Base-by-base conservation (phyloP, 2,888 invertebrate genomes). In the Endotricha flammealis region DNA sequence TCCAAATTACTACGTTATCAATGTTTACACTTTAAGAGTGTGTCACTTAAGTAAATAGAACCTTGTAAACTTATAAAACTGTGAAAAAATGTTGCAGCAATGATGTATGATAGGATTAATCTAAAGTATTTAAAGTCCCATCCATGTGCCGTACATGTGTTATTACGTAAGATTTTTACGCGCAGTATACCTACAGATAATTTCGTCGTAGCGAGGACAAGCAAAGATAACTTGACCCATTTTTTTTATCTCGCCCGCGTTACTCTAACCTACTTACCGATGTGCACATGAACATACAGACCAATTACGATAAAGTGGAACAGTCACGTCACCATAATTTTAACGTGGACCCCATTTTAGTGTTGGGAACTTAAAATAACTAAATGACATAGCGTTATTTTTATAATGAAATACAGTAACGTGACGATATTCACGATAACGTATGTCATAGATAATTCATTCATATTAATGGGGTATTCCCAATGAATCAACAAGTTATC, bases 221-320 rank as follows among this genome's bases (percentile, higher is more conserved):
- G 62, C 64, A 54, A 79, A 83, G 86, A 86, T 85, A 82, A 82
- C 85, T 86, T 86, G 86, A 85, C 86, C 86, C 66, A 86, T 86
- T 81, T 86, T 81, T 81, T 86, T 85, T 86, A 85, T 83, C 82
- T 81, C 68, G 61, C 69, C 68, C 68, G 64, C 69, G 73, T 71
- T 66, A 74, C 71, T 78, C 63, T 82, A 85, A 83, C 86, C 85
- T 69, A 86, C 71, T 70, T 83, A 66, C 60, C 51, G 59, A 39
- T 56, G 53, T 33, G 53, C 74, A 73, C 70, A 71, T 77, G 73
- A 67, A 66, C 60, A 53, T 59, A 46, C 54, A 59, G 32, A 61
- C 64, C 61, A 65, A 72, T 68, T 68, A 68, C 62, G 46, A 46
- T 53, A 46, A 67, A 69, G 64, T 73, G 64, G 67, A 60, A 58